A percentile compares a stretch with the other conserved stretches of the same genome.
phyloP scores from a whole-genome alignment of 2,113 vertebrate genomes.

The Cariama cristata region DNA sequence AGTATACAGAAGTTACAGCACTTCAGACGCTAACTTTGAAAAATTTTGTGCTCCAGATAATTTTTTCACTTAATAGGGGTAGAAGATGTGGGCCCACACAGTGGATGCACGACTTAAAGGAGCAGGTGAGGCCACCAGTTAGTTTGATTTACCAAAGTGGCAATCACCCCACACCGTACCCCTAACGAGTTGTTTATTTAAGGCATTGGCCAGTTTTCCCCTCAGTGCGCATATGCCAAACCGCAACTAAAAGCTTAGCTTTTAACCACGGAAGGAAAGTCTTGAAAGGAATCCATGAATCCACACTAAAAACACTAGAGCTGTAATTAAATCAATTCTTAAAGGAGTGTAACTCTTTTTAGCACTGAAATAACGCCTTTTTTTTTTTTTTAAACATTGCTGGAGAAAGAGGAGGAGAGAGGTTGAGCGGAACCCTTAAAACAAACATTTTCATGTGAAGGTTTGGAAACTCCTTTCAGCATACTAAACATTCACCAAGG shows the following conservation, averaged over 20 bases:
- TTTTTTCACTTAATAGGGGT: fast-evolving
- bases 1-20: fast-evolving
- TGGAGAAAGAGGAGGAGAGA: not conserved
- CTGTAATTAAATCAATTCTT: conserved; percentile 7
- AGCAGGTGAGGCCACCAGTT: not conserved
- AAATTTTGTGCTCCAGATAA: not conserved
- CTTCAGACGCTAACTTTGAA: not conserved
- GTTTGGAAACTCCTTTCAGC: not conserved
- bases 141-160: not conserved
- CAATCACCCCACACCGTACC: not conserved
- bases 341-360: not conserved
- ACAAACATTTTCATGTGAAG: not conserved
- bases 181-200: not conserved
- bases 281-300: not conserved
- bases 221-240: not conserved
- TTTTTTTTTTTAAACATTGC: not conserved
- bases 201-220: not conserved
- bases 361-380: not conserved
- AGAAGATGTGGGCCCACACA: not conserved
- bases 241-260: not conserved
- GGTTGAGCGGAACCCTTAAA: not conserved
- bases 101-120: not conserved
- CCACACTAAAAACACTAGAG: not conserved
- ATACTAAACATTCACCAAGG: conserved; percentile 7
- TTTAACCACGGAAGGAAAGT: not conserved